These are phyloP conservation scores for Tenthredo mesomela DNA, from an alignment of 2,888 invertebrate species.

Conservation along the genomic window DNA sequence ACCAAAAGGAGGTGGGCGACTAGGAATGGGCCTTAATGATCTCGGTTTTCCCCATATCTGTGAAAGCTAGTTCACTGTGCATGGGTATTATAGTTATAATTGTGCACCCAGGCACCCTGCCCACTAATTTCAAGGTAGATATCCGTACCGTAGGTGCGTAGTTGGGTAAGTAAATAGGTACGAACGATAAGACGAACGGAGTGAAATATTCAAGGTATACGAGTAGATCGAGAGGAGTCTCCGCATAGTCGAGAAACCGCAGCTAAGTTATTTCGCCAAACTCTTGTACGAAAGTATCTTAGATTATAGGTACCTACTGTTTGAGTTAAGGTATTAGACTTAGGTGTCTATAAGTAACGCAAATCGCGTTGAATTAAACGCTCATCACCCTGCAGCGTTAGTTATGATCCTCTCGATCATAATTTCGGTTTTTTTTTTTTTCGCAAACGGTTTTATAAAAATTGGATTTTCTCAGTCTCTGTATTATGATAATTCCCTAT, in stretches of 20 bases:
- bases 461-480: background rate
- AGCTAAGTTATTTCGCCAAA: slow-evolving; percentile 11
- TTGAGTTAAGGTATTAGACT: background rate
- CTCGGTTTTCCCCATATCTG: slow-evolving; percentile 60
- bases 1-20: no score
- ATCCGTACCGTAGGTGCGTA: no score
- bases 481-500: no score
- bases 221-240: background rate
- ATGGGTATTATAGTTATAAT: background rate
- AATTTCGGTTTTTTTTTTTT: background rate
- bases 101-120: no score
- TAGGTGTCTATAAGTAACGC: background rate
- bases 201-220: slow-evolving; percentile 18
- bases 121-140: no score
- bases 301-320: background rate
- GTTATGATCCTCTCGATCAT: background rate
- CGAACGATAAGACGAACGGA: background rate
- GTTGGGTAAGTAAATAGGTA: no score
- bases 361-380: background rate
- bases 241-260: background rate
- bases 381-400: background rate
- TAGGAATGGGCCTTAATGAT: no score
- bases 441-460: background rate
- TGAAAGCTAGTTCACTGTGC: slow-evolving; percentile 1
- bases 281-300: background rate